Percentiles rank a stretch among this genome's conserved stretches.
These are phyloP conservation scores for Typhlichthys eigenmanni DNA, from an alignment of 2,797 vertebrate genomes.

Conservation along the genomic window DNA sequence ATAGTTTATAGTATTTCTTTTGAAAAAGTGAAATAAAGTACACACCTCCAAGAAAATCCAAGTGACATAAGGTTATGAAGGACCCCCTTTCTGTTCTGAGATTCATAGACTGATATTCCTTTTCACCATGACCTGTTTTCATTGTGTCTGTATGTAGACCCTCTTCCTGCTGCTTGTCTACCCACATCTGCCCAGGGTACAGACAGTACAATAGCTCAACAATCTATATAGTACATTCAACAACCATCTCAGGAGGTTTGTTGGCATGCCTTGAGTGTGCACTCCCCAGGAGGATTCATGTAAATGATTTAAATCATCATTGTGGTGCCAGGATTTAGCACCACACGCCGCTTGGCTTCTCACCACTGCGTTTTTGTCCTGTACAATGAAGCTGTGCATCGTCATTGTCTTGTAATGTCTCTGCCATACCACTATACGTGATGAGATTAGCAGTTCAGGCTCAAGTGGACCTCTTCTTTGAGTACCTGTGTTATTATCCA, in stretches of 20 bases:
- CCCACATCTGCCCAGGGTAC: conserved; percentile 38
- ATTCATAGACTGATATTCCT: conserved; percentile 34
- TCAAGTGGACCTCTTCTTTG: not conserved
- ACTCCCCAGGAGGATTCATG: conserved; percentile 57
- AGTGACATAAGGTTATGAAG: conserved; percentile 36
- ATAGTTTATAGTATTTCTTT: too few species aligned
- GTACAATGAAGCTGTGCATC: conserved; percentile 3
- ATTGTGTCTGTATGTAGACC: conserved; percentile 55
- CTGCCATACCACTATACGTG: conserved; percentile 5
- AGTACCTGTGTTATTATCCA: not conserved
- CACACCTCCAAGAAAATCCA: conserved; percentile 7
- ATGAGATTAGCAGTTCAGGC: conserved; percentile 6
- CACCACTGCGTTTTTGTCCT: conserved; percentile 14
- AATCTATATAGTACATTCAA: conserved; percentile 39
- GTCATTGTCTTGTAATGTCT: not conserved
- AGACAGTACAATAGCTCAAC: conserved; percentile 52
- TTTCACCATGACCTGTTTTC: conserved; percentile 51
- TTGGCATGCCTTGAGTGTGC: conserved; percentile 38
- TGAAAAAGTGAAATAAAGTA: too few species aligned
- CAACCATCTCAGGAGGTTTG: conserved; percentile 47
- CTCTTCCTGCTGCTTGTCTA: conserved; percentile 47
- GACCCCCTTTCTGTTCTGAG: conserved; percentile 27
- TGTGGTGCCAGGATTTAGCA: conserved; percentile 7
- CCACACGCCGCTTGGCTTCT: conserved; percentile 27
- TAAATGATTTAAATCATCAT: conserved; percentile 47